These are phyloP conservation scores for Antennarius maculatus DNA, from an alignment of 2,797 vertebrate genomes.

Conservation along the genomic window DNA sequence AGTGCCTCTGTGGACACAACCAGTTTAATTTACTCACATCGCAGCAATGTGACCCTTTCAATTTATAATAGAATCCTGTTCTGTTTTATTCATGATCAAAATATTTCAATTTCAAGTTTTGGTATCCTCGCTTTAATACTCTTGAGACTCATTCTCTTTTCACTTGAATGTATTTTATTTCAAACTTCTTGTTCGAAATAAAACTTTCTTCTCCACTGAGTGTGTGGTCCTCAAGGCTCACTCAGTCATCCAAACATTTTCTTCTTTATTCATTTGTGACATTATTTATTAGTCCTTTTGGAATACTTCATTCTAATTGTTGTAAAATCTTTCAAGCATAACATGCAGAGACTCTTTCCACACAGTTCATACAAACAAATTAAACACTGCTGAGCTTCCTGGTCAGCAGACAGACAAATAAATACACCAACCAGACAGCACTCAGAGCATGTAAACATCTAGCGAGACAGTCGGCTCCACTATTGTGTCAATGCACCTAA, in stretches of 20 bases:
- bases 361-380: background rate
- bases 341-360: slow-evolving; percentile 1
- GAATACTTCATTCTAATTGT: slow-evolving; percentile 6
- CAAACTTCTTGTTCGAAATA: background rate
- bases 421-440: background rate
- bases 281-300: slow-evolving; percentile 25
- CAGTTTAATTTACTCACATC: no score
- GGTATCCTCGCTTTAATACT: slow-evolving; percentile 24
- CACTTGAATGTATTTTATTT: background rate
- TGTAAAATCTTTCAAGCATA: background rate
- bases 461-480: no score
- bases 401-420: slow-evolving; percentile 6
- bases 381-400: slow-evolving; percentile 9
- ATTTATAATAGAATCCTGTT: no score
- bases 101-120: no score
- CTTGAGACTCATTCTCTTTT: background rate
- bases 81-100: no score
- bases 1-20: no score
- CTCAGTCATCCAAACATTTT: slow-evolving; percentile 25
- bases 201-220: slow-evolving; percentile 14
- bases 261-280: slow-evolving; percentile 30
- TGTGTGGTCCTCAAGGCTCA: slow-evolving; percentile 50
- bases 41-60: no score
- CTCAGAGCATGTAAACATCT: no score
- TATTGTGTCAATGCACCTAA: no score